A percentile compares a stretch with the other conserved stretches of the same genome.
Evolutionary conservation across 2,888 invertebrate species (phyloP).

Genomic region (Eueremaeus valkanovi): DNA sequence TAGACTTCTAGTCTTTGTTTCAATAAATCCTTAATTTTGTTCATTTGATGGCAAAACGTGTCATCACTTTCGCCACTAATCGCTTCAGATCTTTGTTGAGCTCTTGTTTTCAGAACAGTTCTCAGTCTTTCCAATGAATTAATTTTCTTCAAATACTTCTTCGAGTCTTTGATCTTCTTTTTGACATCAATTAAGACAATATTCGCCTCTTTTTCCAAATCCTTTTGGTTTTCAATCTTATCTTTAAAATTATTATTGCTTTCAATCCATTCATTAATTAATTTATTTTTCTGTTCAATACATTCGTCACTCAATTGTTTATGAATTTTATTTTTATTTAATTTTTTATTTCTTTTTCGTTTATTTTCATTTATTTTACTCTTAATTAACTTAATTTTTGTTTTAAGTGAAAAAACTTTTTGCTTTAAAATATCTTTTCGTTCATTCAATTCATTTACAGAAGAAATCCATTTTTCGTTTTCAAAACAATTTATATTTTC

Average conservation of each 20-base stretch:
- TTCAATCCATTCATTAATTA: constrained; percentile 7
- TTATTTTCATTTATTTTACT: constrained; percentile 11
- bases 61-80: background rate
- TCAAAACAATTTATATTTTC: background rate
- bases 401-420: background rate
- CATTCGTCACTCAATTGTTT: background rate
- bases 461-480: background rate
- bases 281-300: background rate
- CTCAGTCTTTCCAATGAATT: constrained; percentile 5
- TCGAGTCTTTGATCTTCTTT: background rate
- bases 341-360: constrained; percentile 2
- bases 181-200: background rate
- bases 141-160: background rate
- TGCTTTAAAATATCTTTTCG: background rate
- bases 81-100: background rate
- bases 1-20: background rate
- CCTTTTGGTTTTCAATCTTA: background rate
- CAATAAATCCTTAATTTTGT: background rate
- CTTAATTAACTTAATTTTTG: background rate
- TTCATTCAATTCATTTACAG: background rate
- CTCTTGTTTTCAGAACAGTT: background rate
- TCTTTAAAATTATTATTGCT: background rate
- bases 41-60: background rate
- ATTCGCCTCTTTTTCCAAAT: background rate
- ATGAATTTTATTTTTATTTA: background rate